Base-by-base conservation (phyloP, 2,797 vertebrate species). In the Hapalemur alaotrensis region DNA sequence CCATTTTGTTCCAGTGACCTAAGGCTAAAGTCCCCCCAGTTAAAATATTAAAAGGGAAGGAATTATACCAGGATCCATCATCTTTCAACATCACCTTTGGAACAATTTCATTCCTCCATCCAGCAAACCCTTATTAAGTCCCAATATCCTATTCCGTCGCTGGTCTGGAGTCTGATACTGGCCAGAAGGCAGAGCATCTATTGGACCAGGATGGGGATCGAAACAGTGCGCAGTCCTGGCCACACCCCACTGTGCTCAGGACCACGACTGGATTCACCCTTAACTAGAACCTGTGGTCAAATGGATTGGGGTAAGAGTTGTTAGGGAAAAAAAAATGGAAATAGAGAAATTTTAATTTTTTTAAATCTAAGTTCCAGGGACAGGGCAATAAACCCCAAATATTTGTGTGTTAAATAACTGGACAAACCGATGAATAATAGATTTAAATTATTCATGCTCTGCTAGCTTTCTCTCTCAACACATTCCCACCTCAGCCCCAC, bases 331-430 rank as follows among this genome's bases (percentile, higher is more conserved):
- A 23, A 93, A 91, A 50, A 80, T 18, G 30, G 46, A 61, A 91
- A 83, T 48, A 32, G 13, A 41, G n/a, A 70, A 18, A 22, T 50
- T 83, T 63, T 87, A 35, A 75, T 91, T 90, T 69, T 70, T 67
- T 86, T 52, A 88, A 88, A 80, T 81, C 35, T 79, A 93, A 90
- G 50, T 67, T 80, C 35, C 9, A 38, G 41, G 14, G 48, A 73
- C 50, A 61, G 63, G 52, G 30, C 28, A 35, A 82, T 41, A 57
- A 73, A 50, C 23, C 3, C 76, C 18, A 82, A 78, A 52, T 83
- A 57, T 73, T 48, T 67, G 50, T 46, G 59, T 59, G 32, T 65
- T 35, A 13, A 73, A 15, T 65, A 76, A 83, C 41, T 50, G 10
- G 38, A 43, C 32, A 70, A 82, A 57, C 32, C 14, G 63, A 9